phyloP scores from a whole-genome alignment of 2,113 vertebrate genomes.

The Phylloscopus trochilus region DNA sequence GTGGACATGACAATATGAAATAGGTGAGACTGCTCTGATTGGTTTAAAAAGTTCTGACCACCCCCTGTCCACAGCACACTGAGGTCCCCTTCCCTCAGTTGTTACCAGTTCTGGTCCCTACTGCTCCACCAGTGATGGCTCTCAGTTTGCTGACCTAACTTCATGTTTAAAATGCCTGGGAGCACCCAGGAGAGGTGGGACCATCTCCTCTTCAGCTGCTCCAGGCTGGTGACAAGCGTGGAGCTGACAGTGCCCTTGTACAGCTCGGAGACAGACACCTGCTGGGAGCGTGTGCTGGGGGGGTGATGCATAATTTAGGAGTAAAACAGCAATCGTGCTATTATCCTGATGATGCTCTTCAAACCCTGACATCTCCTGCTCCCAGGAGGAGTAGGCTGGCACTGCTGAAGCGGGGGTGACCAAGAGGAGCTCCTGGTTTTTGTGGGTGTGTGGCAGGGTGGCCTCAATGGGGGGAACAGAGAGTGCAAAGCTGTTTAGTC shows the following conservation, averaged over 20 bases:
- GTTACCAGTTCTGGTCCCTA: not conserved
- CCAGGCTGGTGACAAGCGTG: not conserved
- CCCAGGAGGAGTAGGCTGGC: not conserved
- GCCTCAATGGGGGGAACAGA: not conserved
- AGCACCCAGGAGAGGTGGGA: not conserved
- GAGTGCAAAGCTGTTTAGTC: not conserved
- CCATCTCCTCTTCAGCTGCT: not conserved
- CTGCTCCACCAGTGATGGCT: not conserved
- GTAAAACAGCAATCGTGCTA: not conserved
- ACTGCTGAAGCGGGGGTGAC: not conserved
- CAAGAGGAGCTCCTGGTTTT: not conserved
- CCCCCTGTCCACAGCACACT: not conserved
- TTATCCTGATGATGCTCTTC: not conserved
- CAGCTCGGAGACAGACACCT: not conserved
- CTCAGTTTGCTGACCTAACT: not conserved
- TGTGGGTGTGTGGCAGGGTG: too few relatives aligned
- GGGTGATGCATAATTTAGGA: slow-evolving; percentile 17
- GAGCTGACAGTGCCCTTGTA: not conserved
- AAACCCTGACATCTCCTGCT: not conserved
- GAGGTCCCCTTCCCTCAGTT: not conserved
- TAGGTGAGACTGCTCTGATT: not conserved
- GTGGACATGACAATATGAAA: not conserved
- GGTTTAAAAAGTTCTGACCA: not conserved
- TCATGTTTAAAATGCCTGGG: not conserved
- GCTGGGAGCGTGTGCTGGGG: not conserved